Evolutionary conservation across 2,888 invertebrate genomes (phyloP).

Genomic region (Oeneis ivallda): DNA sequence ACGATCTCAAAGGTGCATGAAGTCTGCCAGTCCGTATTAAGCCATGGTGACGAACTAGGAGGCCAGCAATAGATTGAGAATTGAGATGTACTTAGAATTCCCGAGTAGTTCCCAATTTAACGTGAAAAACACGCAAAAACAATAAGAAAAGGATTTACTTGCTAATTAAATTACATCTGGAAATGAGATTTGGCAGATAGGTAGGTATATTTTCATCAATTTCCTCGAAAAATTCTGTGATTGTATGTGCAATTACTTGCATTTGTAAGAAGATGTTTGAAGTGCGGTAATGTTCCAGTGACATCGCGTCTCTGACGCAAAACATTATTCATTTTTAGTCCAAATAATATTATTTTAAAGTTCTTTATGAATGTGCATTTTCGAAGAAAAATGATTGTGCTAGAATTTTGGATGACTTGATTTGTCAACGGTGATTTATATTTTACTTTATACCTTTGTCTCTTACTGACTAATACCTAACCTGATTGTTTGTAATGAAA

Average conservation of each 20-base stretch:
- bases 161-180: background rate
- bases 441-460: background rate
- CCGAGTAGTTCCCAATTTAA: too few species aligned
- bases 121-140: too few species aligned
- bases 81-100: too few species aligned
- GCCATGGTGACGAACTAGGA: too few species aligned
- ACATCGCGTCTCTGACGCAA: constrained; percentile 22
- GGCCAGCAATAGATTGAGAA: too few species aligned
- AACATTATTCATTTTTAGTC: constrained; percentile 26
- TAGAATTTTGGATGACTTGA: background rate
- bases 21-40: too few species aligned
- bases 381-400: background rate
- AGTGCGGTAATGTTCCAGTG: constrained; percentile 12
- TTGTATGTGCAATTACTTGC: constrained; percentile 1
- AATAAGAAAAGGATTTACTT: too few species aligned
- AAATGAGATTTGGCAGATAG: constrained; percentile 2
- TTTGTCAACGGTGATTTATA: background rate
- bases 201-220: background rate
- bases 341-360: constrained; percentile 21
- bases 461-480: background rate
- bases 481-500: background rate
- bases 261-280: background rate
- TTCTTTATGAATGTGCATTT: constrained; percentile 8
- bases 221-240: background rate
- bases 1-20: too few species aligned